Conservation (phyloP, 2,888 invertebrate species). For the Pimpla rufipes region DNA sequence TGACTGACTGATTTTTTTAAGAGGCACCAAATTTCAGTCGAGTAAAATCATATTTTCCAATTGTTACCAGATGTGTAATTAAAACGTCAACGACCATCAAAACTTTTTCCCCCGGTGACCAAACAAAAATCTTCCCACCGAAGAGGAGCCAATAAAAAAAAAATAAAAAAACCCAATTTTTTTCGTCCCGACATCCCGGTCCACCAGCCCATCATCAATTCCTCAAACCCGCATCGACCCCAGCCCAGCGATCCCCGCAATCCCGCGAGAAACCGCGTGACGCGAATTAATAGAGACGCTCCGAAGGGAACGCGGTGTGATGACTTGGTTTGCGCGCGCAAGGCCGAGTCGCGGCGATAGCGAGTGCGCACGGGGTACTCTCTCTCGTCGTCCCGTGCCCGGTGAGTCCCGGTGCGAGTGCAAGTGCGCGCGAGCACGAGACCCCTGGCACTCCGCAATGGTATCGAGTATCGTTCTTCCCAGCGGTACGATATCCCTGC, state of each 20-base stretch:
- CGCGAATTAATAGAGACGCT: slow-evolving; percentile 66
- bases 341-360: slow-evolving; percentile 63
- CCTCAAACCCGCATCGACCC: no score
- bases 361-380: slow-evolving; percentile 25
- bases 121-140: no score
- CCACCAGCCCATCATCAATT: no score
- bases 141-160: no score
- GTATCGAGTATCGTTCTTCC: slow-evolving; percentile 65
- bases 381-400: slow-evolving; percentile 7
- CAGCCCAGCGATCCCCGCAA: not conserved
- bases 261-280: slow-evolving; percentile 44
- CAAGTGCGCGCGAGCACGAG: slow-evolving; percentile 46
- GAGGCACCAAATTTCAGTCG: no score
- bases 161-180: no score
- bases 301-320: slow-evolving; percentile 61
- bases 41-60: no score
- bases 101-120: no score
- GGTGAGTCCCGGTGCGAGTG: slow-evolving; percentile 32
- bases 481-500: not conserved
- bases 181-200: no score
- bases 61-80: no score
- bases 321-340: slow-evolving; percentile 66
- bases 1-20: no score
- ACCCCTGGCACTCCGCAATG: slow-evolving; percentile 62
- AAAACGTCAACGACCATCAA: no score